Conservation (phyloP, 30 jellyfish, hydroid and myxozoan species). For the Mastigias papua region DNA sequence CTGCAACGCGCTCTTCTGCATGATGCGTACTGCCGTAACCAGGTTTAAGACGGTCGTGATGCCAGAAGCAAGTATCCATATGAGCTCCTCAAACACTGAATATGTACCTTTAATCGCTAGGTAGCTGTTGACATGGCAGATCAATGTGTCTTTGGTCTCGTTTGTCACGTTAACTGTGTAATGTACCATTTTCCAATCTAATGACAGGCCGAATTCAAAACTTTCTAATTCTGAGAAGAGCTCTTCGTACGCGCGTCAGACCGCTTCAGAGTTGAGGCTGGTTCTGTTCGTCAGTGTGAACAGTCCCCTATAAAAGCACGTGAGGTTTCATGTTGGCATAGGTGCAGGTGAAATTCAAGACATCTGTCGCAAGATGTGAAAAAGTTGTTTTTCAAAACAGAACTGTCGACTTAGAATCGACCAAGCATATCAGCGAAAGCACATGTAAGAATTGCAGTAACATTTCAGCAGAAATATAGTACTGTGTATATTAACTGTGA, state of each 20-base stretch:
- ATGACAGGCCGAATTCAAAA: background rate
- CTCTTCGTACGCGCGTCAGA: background rate
- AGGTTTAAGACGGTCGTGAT: background rate
- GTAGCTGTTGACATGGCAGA: background rate
- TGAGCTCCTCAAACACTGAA: slow-evolving; percentile 7
- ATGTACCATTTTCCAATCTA: background rate
- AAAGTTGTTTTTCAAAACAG: background rate
- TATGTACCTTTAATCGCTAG: background rate
- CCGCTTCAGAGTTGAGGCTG: background rate
- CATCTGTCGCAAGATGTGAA: background rate
- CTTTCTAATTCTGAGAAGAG: background rate
- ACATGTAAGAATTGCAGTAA: no score
- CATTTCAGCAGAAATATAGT: no score
- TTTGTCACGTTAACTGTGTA: background rate
- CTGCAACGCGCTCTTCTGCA: slow-evolving; percentile 1
- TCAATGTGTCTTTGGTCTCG: background rate
- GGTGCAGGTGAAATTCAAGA: background rate
- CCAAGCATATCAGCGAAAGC: no score
- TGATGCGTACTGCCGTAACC: background rate
- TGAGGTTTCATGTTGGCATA: background rate
- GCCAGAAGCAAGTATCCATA: background rate
- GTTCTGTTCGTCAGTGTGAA: background rate
- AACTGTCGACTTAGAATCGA: no score
- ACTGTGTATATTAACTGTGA: no score
- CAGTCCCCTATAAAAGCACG: background rate